These are phyloP conservation scores for Phrixothrix hirtus DNA, from an alignment of 2,888 invertebrate genomes.

Conservation along the genomic window DNA sequence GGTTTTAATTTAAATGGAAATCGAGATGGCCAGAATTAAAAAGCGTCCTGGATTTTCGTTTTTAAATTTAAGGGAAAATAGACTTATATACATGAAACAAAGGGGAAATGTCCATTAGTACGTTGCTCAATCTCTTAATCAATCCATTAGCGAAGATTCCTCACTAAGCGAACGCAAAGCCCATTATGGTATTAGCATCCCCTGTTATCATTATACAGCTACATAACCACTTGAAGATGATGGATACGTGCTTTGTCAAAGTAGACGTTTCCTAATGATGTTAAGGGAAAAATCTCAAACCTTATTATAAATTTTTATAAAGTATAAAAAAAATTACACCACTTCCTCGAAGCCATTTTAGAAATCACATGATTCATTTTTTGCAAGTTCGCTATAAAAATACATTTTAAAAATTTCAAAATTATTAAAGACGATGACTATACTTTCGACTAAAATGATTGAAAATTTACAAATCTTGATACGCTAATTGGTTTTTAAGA, in stretches of 20 bases:
- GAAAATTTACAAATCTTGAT: too few relatives aligned
- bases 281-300: too few relatives aligned
- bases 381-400: too few relatives aligned
- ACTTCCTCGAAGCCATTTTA: neutral
- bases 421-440: too few relatives aligned
- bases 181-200: constrained; percentile 56
- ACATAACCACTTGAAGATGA: constrained; percentile 42
- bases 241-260: constrained; percentile 21
- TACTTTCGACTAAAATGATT: too few relatives aligned
- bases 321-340: too few relatives aligned
- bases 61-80: constrained; percentile 3
- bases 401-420: too few relatives aligned
- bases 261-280: too few relatives aligned
- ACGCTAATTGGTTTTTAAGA: too few relatives aligned
- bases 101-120: constrained; percentile 45
- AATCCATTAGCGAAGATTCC: constrained; percentile 56
- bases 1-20: constrained; percentile 52
- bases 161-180: constrained; percentile 52
- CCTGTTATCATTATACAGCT: constrained; percentile 46
- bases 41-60: neutral
- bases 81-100: constrained; percentile 18
- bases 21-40: constrained; percentile 31
- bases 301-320: neutral
- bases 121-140: constrained; percentile 57
- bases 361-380: too few relatives aligned